phyloP scores from a whole-genome alignment of 2,797 vertebrate genomes.

The Sciurus vulgaris region DNA sequence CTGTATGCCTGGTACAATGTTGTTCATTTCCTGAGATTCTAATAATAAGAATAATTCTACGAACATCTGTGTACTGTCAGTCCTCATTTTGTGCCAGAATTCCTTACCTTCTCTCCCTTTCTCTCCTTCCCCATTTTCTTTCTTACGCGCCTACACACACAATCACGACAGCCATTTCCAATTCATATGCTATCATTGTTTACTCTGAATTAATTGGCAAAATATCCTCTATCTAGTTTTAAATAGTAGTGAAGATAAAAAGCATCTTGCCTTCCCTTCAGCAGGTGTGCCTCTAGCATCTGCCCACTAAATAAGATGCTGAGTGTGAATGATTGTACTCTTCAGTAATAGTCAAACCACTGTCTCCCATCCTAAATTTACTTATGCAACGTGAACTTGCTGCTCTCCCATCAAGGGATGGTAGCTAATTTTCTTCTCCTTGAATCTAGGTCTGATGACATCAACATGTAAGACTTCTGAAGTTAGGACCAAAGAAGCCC shows the following conservation, averaged over 20 bases:
- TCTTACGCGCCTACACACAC: background rate
- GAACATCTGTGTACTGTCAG: background rate
- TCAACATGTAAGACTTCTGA: background rate
- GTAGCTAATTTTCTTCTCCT: background rate
- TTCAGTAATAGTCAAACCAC: background rate
- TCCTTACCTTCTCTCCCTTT: background rate
- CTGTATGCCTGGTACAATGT: background rate
- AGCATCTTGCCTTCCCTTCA: background rate
- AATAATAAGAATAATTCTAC: conserved; percentile 9
- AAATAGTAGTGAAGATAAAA: background rate
- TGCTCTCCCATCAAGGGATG: background rate
- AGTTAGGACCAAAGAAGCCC: background rate
- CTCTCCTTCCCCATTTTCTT: background rate
- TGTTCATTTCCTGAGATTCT: background rate
- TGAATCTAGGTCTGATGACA: background rate
- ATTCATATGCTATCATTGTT: background rate
- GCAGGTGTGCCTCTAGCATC: background rate
- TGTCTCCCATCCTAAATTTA: background rate
- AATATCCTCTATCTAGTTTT: background rate
- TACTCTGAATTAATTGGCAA: background rate
- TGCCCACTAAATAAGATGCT: background rate
- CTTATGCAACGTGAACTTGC: background rate
- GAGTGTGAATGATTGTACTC: background rate
- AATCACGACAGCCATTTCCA: background rate
- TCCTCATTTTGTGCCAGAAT: conserved; percentile 21